A percentile compares a stretch with the other conserved stretches of the same genome.
Conservation (phyloP, 2,797 vertebrate species). For the Diglossa cyanea region DNA sequence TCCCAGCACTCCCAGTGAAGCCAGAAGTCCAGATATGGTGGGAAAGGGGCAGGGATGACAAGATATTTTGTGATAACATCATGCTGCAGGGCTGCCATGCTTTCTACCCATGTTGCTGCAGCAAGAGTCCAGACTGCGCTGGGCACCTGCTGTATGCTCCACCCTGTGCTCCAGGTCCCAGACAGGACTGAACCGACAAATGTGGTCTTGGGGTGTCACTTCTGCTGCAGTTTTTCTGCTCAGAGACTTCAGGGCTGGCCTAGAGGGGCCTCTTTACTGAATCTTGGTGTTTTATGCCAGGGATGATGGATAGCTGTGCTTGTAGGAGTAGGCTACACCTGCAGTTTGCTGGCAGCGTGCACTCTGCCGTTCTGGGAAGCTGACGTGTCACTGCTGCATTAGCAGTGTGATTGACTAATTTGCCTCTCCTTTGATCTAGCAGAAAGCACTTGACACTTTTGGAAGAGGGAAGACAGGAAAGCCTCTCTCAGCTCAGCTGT, state of each 20-base stretch:
- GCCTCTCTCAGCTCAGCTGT: background rate
- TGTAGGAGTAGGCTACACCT: constrained; percentile 10
- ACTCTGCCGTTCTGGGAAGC: background rate
- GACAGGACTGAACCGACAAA: background rate
- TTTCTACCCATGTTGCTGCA: background rate
- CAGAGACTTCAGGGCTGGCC: background rate
- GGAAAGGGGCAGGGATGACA: background rate
- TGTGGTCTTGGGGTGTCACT: background rate
- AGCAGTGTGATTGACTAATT: constrained; percentile 1
- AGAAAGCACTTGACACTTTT: background rate
- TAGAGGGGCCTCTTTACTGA: background rate
- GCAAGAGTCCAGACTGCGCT: accelerated
- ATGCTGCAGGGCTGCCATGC: accelerated
- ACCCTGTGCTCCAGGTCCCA: background rate
- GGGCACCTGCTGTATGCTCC: background rate
- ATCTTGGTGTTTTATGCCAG: background rate
- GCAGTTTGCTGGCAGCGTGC: background rate
- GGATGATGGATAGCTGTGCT: constrained; percentile 5
- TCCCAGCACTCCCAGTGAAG: background rate
- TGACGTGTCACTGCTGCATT: background rate
- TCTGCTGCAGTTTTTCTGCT: background rate
- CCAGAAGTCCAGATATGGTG: background rate
- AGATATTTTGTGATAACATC: accelerated
- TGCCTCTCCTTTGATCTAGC: background rate
- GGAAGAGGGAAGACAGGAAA: constrained; percentile 12